A percentile compares a stretch with the other conserved stretches of the same genome.
Conservation (phyloP, 2,113 vertebrate genomes). For the Orthonyx spaldingii region DNA sequence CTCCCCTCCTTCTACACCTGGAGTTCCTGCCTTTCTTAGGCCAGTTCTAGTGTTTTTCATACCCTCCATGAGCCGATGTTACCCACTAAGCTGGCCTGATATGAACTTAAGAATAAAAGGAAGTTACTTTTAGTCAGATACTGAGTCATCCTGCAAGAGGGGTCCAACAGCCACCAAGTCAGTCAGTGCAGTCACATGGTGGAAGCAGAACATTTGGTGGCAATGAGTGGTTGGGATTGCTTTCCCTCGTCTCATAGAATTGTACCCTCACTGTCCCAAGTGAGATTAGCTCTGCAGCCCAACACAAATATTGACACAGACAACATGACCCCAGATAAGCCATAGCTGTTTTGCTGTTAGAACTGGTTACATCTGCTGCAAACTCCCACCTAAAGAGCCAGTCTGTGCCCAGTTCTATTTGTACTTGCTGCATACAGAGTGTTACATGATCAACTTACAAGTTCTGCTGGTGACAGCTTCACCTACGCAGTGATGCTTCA, state of each 20-base stretch:
- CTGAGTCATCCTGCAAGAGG: neutral
- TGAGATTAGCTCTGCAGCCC: neutral
- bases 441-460: neutral
- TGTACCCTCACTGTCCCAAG: neutral
- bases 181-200: rapidly evolving
- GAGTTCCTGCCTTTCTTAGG: neutral
- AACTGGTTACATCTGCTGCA: neutral
- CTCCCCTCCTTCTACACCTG: neutral
- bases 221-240: neutral
- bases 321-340: neutral
- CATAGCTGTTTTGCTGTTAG: neutral
- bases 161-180: neutral
- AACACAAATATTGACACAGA: neutral
- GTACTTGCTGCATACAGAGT: neutral
- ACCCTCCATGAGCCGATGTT: neutral
- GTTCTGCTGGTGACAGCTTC: neutral
- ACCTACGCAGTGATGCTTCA: neutral
- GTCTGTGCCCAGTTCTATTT: neutral
- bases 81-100: neutral
- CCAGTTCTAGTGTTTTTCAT: neutral
- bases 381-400: neutral
- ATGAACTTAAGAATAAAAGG: neutral
- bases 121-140: neutral
- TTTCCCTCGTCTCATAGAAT: neutral
- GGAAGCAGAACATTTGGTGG: neutral